phyloP scores from a whole-genome alignment of 2,888 invertebrate species.

The Eilema griseolum region DNA sequence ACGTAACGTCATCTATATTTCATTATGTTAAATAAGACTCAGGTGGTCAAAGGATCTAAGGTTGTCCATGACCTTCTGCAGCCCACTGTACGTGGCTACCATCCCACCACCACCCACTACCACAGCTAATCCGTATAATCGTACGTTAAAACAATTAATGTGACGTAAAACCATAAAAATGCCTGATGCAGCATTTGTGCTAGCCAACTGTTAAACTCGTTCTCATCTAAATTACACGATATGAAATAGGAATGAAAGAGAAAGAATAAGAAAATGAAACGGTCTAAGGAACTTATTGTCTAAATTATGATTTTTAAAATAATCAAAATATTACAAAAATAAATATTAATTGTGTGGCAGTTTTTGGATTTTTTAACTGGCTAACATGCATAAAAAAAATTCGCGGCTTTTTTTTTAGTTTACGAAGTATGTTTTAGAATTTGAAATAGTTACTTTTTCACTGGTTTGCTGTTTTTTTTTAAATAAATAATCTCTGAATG shows the following conservation, averaged over 20 bases:
- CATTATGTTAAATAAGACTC: too few relatives aligned
- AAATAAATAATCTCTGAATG: neutral
- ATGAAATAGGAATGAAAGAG: conserved; percentile 7
- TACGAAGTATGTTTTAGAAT: neutral
- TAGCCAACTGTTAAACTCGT: neutral
- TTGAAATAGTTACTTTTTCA: neutral
- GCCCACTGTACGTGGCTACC: neutral
- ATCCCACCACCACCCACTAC: neutral
- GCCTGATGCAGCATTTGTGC: conserved; percentile 2
- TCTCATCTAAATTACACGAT: neutral
- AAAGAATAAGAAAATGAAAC: conserved; percentile 3
- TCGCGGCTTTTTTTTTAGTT: neutral
- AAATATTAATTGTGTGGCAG: neutral
- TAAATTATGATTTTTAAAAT: neutral
- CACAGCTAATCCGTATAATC: neutral
- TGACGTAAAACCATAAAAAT: conserved; percentile 1
- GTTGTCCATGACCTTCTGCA: too few relatives aligned
- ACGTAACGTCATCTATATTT: too few relatives aligned
- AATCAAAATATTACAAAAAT: neutral
- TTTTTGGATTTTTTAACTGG: neutral
- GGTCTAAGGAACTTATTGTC: conserved; percentile 5
- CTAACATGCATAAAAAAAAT: neutral
- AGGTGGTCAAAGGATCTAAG: too few relatives aligned
- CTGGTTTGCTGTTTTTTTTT: neutral
- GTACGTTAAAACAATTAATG: conserved; percentile 1